These are phyloP conservation scores for Charadrius vociferus DNA, from an alignment of 2,113 vertebrate genomes.

Conservation along the genomic window DNA sequence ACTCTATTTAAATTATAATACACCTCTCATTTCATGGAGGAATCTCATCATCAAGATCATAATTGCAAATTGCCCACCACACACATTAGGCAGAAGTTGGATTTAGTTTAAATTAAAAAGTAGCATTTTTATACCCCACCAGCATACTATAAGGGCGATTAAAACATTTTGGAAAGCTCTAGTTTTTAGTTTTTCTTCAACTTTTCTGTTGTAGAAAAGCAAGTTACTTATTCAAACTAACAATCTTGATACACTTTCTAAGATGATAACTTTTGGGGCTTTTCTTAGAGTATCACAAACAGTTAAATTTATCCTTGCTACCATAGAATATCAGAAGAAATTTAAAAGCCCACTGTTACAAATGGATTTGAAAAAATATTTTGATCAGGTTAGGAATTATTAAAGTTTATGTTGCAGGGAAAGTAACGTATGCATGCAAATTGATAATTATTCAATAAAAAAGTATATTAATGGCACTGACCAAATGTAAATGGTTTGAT, in stretches of 20 bases:
- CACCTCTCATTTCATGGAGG: constrained; percentile 70
- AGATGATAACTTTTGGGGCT: background rate
- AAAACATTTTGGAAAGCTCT: constrained; percentile 37
- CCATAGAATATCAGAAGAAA: background rate
- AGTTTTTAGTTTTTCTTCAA: background rate
- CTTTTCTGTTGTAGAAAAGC: background rate
- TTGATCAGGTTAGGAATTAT: background rate
- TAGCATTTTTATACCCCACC: constrained; percentile 31
- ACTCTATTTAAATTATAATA: constrained; percentile 75
- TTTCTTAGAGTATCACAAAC: background rate
- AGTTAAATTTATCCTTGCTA: background rate
- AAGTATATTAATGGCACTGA: background rate
- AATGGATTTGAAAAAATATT: fast-evolving
- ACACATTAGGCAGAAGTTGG: constrained; percentile 42
- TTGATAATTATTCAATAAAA: background rate
- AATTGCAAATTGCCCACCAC: constrained; percentile 69
- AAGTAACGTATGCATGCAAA: background rate
- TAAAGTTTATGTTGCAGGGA: background rate
- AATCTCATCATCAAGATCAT: constrained; percentile 71
- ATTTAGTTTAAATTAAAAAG: constrained; percentile 77
- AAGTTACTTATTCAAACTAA: background rate
- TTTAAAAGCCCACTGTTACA: background rate
- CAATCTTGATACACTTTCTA: background rate
- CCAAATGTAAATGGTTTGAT: background rate
- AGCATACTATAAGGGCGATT: constrained; percentile 26